Evolutionary conservation across 2,113 vertebrate species (phyloP).

Genomic region (Propithecus coquereli): DNA sequence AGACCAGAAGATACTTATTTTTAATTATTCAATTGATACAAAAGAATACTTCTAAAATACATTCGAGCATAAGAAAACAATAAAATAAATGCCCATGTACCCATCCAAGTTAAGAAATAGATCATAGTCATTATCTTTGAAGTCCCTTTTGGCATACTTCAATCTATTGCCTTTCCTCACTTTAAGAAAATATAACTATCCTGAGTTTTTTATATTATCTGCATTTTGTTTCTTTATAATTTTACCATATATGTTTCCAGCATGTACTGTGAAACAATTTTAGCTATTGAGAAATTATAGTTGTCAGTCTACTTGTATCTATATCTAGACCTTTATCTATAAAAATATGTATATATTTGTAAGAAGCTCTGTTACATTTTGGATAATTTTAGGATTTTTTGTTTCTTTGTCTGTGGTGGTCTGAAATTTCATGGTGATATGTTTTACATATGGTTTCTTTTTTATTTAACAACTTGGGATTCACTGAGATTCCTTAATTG

Average conservation of each 20-base stretch:
- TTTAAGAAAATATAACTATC: neutral
- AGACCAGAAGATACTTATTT: neutral
- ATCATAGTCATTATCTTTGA: neutral
- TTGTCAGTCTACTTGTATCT: neutral
- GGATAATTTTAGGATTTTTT: neutral
- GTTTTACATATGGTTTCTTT: neutral
- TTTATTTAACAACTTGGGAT: neutral
- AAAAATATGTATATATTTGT: neutral
- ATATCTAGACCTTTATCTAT: neutral
- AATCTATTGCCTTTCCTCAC: neutral
- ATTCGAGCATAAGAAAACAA: neutral
- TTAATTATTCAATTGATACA: neutral
- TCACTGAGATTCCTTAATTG: neutral
- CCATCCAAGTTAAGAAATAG: neutral
- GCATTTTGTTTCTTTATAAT: neutral
- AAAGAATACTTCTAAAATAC: neutral
- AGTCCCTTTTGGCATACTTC: accelerated
- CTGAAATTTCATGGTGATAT: neutral
- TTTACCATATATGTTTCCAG: neutral
- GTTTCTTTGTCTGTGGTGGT: neutral
- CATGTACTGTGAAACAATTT: neutral
- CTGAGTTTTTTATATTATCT: neutral
- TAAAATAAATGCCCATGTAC: neutral
- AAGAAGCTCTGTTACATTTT: neutral
- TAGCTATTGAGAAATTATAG: neutral